phyloP scores from a whole-genome alignment of 2,797 vertebrate species.

The Linurgus olivaceus region DNA sequence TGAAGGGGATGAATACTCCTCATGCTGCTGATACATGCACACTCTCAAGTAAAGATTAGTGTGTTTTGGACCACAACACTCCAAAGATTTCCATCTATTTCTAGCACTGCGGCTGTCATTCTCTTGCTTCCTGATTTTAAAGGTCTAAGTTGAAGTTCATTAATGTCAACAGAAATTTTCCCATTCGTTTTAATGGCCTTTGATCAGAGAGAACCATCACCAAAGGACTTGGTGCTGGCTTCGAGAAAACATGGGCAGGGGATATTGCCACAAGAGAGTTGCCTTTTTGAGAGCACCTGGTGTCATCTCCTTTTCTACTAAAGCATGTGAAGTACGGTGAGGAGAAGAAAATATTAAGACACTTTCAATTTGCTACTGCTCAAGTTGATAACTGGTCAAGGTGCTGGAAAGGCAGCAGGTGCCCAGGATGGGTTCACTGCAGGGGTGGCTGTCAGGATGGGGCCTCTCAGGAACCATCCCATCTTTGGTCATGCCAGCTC shows the following conservation, averaged over 20 bases:
- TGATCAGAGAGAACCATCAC: not conserved
- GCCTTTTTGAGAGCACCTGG: not conserved
- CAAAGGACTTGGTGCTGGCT: not conserved
- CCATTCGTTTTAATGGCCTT: not conserved
- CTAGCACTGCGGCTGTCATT: not conserved
- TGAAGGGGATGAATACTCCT: not conserved
- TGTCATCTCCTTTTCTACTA: not conserved
- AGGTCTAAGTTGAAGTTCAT: not conserved
- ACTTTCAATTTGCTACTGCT: not conserved
- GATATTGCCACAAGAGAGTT: accelerated
- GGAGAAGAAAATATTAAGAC: not conserved
- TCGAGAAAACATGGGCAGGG: not conserved
- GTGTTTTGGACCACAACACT: not conserved
- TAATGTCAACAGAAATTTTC: not conserved
- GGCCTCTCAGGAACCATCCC: accelerated
- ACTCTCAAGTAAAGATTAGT: not conserved
- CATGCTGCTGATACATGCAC: not conserved
- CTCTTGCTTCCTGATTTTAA: not conserved
- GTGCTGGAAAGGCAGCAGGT: not conserved
- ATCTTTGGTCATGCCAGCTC: not conserved
- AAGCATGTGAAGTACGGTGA: not conserved
- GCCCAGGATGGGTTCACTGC: accelerated
- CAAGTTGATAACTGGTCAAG: not conserved
- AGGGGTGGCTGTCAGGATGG: accelerated
- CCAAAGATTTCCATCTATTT: not conserved